Conservation (phyloP, 2,888 invertebrate genomes). For the Cybosia mesomella region DNA sequence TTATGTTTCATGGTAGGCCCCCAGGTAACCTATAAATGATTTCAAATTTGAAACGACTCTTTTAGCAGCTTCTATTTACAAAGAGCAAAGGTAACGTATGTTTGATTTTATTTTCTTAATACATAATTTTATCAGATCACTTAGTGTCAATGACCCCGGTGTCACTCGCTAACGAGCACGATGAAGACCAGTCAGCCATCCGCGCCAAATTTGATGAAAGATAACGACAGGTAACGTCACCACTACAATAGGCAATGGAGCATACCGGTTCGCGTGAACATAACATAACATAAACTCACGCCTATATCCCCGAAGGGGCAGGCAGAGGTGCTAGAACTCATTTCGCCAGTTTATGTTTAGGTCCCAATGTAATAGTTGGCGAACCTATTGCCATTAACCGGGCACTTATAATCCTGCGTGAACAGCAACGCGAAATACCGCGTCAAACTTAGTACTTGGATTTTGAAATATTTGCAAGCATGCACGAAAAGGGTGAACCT, state of each 20-base stretch:
- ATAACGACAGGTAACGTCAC: slow-evolving; percentile 6
- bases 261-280: not conserved
- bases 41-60: not conserved
- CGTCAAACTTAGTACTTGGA: too few species aligned
- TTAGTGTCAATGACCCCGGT: not conserved
- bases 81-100: not conserved
- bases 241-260: not conserved
- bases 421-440: not conserved
- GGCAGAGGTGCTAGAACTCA: too few species aligned
- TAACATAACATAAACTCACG: too few species aligned
- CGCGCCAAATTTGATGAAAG: slow-evolving; percentile 4
- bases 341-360: too few species aligned
- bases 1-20: too few species aligned
- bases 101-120: not conserved
- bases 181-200: not conserved
- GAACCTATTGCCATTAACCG: too few species aligned
- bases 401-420: too few species aligned
- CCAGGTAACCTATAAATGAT: not conserved
- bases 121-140: not conserved
- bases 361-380: too few species aligned
- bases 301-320: too few species aligned
- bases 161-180: not conserved
- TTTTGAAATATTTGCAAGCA: not conserved
- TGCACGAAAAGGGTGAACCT: not conserved
- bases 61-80: not conserved